A percentile compares a stretch with the other conserved stretches of the same genome.
Conservation (phyloP, 2,113 vertebrate species). For the Barnardius zonarius region DNA sequence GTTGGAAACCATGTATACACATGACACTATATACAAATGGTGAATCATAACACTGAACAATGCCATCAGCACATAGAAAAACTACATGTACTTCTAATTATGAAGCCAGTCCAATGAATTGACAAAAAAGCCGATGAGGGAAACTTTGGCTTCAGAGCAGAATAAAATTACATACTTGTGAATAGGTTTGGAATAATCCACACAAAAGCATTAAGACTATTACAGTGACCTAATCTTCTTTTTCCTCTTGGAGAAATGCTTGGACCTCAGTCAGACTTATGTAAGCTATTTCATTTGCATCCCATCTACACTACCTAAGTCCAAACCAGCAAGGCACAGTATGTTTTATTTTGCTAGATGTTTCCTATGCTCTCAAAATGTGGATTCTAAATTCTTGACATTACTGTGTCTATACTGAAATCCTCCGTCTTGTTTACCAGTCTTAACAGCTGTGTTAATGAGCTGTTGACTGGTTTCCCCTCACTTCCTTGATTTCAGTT, state of each 20-base stretch:
- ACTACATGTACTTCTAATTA: background rate
- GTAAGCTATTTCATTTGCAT: background rate
- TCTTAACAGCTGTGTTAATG: background rate
- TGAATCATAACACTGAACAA: slow-evolving; percentile 13
- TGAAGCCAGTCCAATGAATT: background rate
- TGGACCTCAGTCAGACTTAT: background rate
- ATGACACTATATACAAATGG: background rate
- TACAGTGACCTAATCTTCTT: slow-evolving; percentile 6
- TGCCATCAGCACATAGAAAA: background rate
- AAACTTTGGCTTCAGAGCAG: slow-evolving; percentile 5
- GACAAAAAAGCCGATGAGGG: background rate
- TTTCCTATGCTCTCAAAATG: background rate
- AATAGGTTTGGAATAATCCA: background rate
- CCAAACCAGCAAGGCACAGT: background rate
- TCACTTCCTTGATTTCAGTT: background rate
- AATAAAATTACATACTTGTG: background rate
- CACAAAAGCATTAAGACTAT: background rate
- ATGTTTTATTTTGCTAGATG: background rate
- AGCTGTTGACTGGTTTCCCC: background rate
- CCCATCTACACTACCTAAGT: background rate
- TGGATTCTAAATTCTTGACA: background rate
- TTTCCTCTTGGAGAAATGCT: background rate
- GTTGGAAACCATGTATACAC: background rate
- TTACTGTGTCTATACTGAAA: background rate
- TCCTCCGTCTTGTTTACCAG: background rate